phyloP scores from a whole-genome alignment of 2,888 invertebrate genomes.

The Phragmatobia fuliginosa region DNA sequence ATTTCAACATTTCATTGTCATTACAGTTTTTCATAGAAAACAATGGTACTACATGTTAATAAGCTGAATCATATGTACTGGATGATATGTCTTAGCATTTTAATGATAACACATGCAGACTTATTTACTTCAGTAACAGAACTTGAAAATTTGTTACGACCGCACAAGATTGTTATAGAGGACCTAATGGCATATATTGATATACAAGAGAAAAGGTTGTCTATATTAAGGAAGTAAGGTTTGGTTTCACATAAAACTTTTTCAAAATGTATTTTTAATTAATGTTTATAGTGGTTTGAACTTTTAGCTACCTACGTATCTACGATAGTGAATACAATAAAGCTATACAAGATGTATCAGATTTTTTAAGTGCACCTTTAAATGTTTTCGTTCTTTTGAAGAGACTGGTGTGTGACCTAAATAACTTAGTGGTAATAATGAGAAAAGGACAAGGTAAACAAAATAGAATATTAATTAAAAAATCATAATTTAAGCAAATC shows the following conservation, averaged over 20 bases:
- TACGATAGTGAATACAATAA: conserved; percentile 88
- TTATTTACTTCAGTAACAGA: background rate
- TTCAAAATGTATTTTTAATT: conserved; percentile 59
- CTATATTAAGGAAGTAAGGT: conserved; percentile 42
- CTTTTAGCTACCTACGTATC: background rate
- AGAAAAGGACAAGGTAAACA: conserved; percentile 1
- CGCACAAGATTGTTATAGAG: conserved; percentile 94
- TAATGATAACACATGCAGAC: background rate
- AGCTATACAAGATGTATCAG: conserved; percentile 91
- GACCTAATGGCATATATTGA: conserved; percentile 94
- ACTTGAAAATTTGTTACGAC: conserved; percentile 94
- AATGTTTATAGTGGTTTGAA: background rate
- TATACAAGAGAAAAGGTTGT: conserved; percentile 93
- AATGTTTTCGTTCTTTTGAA: conserved; percentile 92
- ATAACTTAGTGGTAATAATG: conserved; percentile 81
- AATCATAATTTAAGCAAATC: no score
- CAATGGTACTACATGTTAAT: background rate
- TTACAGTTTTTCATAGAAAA: background rate
- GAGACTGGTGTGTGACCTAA: conserved; percentile 96
- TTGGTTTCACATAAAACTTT: background rate
- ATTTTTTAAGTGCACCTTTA: conserved; percentile 95
- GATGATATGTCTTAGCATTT: background rate
- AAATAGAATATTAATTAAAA: no score
- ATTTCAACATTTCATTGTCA: background rate
- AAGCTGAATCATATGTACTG: background rate